phyloP scores from a whole-genome alignment of 2,113 vertebrate species.

The Peucedramus taeniatus region DNA sequence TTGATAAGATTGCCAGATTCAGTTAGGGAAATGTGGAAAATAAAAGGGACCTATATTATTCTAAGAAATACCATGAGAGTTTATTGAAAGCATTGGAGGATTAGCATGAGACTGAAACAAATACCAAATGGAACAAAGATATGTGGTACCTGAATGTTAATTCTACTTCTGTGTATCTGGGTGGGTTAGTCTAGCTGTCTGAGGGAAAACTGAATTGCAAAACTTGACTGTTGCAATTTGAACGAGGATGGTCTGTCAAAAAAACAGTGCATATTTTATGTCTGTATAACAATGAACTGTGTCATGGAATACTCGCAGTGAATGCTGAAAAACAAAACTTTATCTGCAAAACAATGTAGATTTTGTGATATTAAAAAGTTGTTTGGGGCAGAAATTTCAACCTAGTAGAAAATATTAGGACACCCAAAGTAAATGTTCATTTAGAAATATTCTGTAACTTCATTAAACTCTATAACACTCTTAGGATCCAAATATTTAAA shows the following conservation, averaged over 20 bases:
- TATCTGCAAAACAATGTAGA: background rate
- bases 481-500: background rate
- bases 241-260: background rate
- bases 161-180: background rate
- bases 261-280: background rate
- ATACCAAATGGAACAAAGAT: background rate
- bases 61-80: background rate
- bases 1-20: background rate
- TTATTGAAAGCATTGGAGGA: background rate
- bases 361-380: background rate
- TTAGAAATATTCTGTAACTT: background rate
- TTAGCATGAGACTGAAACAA: background rate
- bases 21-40: background rate
- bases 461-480: background rate
- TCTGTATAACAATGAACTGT: background rate
- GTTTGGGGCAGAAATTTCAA: background rate
- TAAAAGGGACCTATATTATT: background rate
- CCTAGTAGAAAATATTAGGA: background rate
- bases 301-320: background rate
- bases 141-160: background rate
- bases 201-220: background rate
- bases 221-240: background rate
- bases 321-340: background rate
- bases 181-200: background rate
- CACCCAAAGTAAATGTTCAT: background rate